Base-by-base conservation (phyloP, 2,113 vertebrate species). In the Pelvicachromis taeniatus region DNA sequence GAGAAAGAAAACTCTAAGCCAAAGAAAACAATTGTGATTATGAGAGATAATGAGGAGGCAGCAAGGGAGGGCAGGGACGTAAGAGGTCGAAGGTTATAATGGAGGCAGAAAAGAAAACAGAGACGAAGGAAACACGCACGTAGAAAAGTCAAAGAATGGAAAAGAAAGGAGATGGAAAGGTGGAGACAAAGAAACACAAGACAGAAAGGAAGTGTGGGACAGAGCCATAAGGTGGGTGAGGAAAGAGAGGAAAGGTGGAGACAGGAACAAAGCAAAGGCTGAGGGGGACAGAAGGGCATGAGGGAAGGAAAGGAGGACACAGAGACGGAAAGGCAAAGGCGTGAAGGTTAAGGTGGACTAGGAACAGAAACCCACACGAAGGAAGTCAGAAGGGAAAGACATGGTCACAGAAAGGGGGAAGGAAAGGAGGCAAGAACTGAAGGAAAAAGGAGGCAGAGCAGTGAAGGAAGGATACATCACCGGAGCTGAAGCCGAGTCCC, bases 401-500 rank as follows among this genome's bases (percentile, higher is more conserved):
- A 58, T 3, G 9, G 33, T 13, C 12, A 45, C n/a, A 29, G 1
- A 21, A 21, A 42, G 19, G 9, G 9, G 50, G 9, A 17, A 33
- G 58, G 21, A 42, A 40, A 78, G 26, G 21, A 52, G 40, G 21
- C 52, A 19, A 38, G n/a, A 73, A 52, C 17, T 3, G 3, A 19
- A 19, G n/a, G 21, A 9, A 17, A 55, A 17, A 38, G 52, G 21
- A 2, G 4, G 38, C 19, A n/a, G 19, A 63, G 65, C 14, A 59
- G 40, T 21, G 7, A 11, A 55, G 35, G 29, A 33, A 16, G 38
- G 6, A 14, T 14, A 3, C 6, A 0, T n/a, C 55, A 96, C 96
- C 96, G 85, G 94, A 95, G 83, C 84, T 96, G 90, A 97, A 96
- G 75, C 96, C 96, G 21, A 98, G 90, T 35, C 97, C 97, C 89